Percentiles rank a stretch among this genome's conserved stretches.
Evolutionary conservation across 2,113 vertebrate genomes (phyloP).

Genomic region (Otis tarda): DNA sequence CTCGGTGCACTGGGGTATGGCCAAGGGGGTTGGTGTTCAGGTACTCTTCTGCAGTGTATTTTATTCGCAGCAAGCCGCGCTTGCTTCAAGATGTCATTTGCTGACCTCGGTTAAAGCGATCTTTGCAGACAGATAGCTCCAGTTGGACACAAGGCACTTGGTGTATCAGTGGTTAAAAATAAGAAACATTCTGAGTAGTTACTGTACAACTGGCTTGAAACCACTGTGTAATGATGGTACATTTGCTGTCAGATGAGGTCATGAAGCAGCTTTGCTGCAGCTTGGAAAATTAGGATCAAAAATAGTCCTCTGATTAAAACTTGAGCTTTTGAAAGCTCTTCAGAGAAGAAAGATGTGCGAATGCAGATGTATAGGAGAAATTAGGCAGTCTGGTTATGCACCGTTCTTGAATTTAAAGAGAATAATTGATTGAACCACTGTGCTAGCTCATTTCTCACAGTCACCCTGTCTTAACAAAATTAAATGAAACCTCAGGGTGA

Average conservation of each 20-base stretch:
- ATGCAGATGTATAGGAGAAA: constrained; percentile 37
- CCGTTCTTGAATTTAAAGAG: background rate
- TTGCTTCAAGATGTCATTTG: background rate
- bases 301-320: constrained; percentile 62
- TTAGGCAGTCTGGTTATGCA: constrained; percentile 14
- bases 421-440: constrained; percentile 5
- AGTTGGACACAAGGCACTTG: background rate
- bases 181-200: background rate
- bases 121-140: background rate
- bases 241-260: constrained; percentile 30
- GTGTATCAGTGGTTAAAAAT: background rate
- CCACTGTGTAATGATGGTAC: background rate
- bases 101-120: background rate
- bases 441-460: background rate
- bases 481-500: background rate
- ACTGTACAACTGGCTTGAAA: background rate
- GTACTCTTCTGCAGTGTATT: background rate
- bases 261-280: constrained; percentile 29
- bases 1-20: background rate
- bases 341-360: constrained; percentile 23
- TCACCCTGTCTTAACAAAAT: constrained; percentile 4
- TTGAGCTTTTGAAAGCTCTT: constrained; percentile 52
- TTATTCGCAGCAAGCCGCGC: background rate
- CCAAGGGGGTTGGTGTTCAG: background rate
- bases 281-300: constrained; percentile 43